phyloP scores from a whole-genome alignment of 2,888 invertebrate species.

The Tetramorium bicarinatum region DNA sequence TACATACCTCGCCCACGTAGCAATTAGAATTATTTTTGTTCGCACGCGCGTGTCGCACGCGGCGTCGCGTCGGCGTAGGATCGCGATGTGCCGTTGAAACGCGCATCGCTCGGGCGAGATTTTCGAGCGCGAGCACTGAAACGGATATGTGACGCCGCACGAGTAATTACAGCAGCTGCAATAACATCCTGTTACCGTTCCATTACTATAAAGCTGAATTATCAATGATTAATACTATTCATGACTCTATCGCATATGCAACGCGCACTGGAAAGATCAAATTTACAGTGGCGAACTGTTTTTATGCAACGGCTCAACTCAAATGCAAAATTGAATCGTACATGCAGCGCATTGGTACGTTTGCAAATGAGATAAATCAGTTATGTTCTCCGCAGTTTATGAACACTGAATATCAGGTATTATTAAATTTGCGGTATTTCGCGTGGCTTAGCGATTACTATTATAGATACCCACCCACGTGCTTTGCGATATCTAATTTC shows the following conservation, averaged over 20 bases:
- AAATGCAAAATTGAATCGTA: neutral
- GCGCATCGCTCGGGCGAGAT: conserved; percentile 37
- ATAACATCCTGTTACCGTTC: conserved; percentile 13
- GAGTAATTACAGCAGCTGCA: conserved; percentile 41
- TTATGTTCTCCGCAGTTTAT: neutral
- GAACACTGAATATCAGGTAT: neutral
- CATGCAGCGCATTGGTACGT: neutral
- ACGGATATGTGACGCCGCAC: conserved; percentile 19
- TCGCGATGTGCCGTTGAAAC: conserved; percentile 9
- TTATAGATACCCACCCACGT: neutral
- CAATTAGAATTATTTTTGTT: conserved; percentile 49
- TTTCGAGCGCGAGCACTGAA: conserved; percentile 35
- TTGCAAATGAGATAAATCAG: neutral
- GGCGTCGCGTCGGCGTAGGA: neutral
- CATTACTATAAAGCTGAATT: conserved; percentile 32
- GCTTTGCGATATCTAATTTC: neutral
- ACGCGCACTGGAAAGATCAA: conserved; percentile 1
- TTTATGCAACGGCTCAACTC: neutral
- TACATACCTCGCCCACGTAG: conserved; percentile 20
- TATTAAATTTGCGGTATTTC: neutral
- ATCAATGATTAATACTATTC: conserved; percentile 29
- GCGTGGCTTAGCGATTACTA: neutral
- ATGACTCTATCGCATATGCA: neutral
- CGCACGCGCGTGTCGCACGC: neutral
- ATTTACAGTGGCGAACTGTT: neutral